phyloP scores from a whole-genome alignment of 1,140 invertebrate genomes.

The Melitaea cinxia region DNA sequence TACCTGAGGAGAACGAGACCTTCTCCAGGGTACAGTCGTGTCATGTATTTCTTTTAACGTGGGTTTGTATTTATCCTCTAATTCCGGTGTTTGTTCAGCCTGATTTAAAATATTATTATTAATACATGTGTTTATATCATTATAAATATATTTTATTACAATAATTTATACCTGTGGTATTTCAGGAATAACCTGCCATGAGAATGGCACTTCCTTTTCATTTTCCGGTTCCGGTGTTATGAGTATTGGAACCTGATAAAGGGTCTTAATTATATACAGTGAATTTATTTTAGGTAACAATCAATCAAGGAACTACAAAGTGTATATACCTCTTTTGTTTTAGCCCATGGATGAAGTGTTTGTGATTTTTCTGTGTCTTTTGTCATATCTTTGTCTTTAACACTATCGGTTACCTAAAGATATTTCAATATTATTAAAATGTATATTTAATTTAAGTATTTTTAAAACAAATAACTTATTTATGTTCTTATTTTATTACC shows the following conservation, averaged over 20 bases:
- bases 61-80: conserved; percentile 68
- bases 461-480: conserved; percentile 1
- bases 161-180: conserved; percentile 68
- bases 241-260: conserved; percentile 59
- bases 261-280: conserved; percentile 16
- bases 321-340: conserved; percentile 47
- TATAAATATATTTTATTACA: background rate
- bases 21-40: conserved; percentile 63
- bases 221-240: conserved; percentile 54
- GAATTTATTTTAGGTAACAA: background rate
- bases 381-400: conserved; percentile 38
- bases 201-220: conserved; percentile 66
- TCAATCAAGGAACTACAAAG: background rate
- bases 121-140: background rate
- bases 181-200: conserved; percentile 73
- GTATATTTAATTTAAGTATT: conserved; percentile 19
- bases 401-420: conserved; percentile 42
- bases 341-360: conserved; percentile 55
- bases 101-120: conserved; percentile 46
- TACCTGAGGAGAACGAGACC: conserved; percentile 68
- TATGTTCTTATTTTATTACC: conserved; percentile 5
- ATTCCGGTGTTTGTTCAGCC: conserved; percentile 74
- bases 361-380: conserved; percentile 40
- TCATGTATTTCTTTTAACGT: conserved; percentile 64
- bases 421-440: background rate